A percentile compares a stretch with the other conserved stretches of the same genome.
Conservation (phyloP, 30 jellyfish, hydroid and myxozoan species). For the Turritopsis dohrnii region DNA sequence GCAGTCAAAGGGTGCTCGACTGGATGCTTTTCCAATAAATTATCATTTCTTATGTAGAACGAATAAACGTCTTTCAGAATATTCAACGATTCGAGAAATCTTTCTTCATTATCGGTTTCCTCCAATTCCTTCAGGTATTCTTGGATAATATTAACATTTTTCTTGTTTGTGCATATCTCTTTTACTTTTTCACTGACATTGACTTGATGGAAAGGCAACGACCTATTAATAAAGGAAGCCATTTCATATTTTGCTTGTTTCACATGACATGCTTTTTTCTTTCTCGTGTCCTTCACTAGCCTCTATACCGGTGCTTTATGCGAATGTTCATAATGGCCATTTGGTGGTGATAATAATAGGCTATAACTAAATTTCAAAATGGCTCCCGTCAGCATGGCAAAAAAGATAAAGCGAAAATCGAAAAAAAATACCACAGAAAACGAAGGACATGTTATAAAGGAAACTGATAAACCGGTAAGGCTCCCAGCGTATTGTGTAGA, state of each 20-base stretch:
- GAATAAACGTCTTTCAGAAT: slow-evolving; percentile 26
- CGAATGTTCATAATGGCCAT: too few relatives aligned
- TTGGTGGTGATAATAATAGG: too few relatives aligned
- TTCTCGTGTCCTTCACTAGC: too few relatives aligned
- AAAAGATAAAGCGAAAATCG: neutral
- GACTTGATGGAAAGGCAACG: too few relatives aligned
- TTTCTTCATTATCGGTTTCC: neutral
- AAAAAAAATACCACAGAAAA: neutral
- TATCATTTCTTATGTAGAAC: slow-evolving; percentile 4
- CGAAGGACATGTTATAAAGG: slow-evolving; percentile 2
- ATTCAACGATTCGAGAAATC: neutral
- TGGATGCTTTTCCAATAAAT: neutral
- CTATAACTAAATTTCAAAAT: too few relatives aligned
- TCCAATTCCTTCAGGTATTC: slow-evolving; percentile 13
- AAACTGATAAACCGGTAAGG: slow-evolving; percentile 1
- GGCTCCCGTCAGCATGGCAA: slow-evolving; percentile 29
- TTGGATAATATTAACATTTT: slow-evolving; percentile 16
- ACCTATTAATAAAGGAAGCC: too few relatives aligned
- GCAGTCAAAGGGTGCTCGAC: neutral
- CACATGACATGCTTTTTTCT: too few relatives aligned
- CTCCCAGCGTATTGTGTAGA: neutral
- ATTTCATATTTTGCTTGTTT: neutral
- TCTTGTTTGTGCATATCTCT: slow-evolving; percentile 23
- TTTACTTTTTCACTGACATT: neutral
- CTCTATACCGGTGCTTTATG: too few relatives aligned